Conservation (phyloP, 2,797 vertebrate genomes). For the Sparus aurata region DNA sequence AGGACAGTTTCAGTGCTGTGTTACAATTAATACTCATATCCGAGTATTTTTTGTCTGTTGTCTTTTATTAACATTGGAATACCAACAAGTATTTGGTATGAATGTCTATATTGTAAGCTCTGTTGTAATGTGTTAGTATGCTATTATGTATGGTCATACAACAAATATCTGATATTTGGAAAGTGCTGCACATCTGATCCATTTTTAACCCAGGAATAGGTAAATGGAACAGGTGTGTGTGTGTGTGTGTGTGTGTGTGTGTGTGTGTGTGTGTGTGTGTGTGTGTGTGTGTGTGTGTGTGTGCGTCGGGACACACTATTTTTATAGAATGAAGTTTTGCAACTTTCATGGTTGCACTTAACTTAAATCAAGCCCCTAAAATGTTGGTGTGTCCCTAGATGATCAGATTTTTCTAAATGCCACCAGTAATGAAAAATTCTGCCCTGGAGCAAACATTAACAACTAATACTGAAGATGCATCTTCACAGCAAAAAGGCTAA, state of each 20-base stretch:
- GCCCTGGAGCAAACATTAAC: constrained; percentile 29
- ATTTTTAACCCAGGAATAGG: no score
- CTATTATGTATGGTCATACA: neutral
- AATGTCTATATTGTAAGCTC: no score
- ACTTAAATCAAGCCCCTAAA: neutral
- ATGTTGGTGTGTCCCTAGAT: neutral
- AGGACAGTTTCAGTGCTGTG: no score
- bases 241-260: neutral
- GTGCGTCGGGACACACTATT: neutral
- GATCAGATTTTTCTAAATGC: constrained; percentile 45
- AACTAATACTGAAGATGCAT: constrained; percentile 24
- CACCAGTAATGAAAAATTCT: constrained; percentile 44
- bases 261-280: neutral
- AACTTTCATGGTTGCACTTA: constrained; percentile 12
- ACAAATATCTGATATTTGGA: neutral
- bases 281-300: neutral
- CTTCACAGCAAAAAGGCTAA: constrained; percentile 23
- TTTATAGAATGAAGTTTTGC: constrained; percentile 31
- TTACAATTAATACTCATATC: no score
- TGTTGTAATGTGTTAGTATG: no score
- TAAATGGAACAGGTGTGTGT: neutral
- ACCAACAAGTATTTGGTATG: neutral
- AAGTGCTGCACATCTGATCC: neutral
- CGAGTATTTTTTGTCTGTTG: neutral
- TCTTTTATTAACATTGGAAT: neutral